These are phyloP conservation scores for Ceratina japonica DNA, from an alignment of 1,140 invertebrate species.

Conservation along the genomic window DNA sequence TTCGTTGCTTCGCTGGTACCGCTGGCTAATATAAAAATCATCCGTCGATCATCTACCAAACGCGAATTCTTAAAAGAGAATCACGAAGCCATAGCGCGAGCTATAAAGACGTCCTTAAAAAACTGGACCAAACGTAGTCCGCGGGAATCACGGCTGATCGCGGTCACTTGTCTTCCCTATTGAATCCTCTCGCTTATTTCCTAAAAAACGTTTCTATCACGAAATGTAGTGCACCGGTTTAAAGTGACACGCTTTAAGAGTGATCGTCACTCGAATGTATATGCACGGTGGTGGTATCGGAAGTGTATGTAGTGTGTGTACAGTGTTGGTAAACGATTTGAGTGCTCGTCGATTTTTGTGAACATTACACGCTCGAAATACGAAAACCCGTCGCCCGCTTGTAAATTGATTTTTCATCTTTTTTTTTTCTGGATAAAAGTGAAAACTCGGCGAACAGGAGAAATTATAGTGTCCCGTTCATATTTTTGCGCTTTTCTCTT, in stretches of 20 bases:
- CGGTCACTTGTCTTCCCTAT: neutral
- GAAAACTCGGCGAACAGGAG: neutral
- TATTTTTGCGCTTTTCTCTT: neutral
- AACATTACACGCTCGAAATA: slow-evolving; percentile 3
- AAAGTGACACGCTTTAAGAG: slow-evolving; percentile 20
- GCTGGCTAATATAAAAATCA: too few species aligned
- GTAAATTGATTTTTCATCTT: too few species aligned
- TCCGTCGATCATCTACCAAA: neutral
- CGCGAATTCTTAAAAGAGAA: slow-evolving; percentile 15
- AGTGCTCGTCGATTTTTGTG: slow-evolving; percentile 5
- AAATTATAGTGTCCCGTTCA: slow-evolving; percentile 5
- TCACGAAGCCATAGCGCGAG: slow-evolving; percentile 16
- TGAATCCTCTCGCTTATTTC: neutral
- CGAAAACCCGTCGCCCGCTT: neutral
- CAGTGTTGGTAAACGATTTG: neutral
- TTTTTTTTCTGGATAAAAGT: too few species aligned
- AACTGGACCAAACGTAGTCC: slow-evolving; percentile 63
- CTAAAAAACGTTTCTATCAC: slow-evolving; percentile 17
- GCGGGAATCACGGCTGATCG: slow-evolving; percentile 39
- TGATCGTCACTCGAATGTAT: neutral
- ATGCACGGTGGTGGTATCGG: too few species aligned
- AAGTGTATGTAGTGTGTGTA: too few species aligned
- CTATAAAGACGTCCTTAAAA: slow-evolving; percentile 68
- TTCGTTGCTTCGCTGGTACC: neutral
- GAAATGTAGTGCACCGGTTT: slow-evolving; percentile 50